These are phyloP conservation scores for Lithophane leautieri DNA, from an alignment of 2,888 invertebrate species.

Conservation along the genomic window DNA sequence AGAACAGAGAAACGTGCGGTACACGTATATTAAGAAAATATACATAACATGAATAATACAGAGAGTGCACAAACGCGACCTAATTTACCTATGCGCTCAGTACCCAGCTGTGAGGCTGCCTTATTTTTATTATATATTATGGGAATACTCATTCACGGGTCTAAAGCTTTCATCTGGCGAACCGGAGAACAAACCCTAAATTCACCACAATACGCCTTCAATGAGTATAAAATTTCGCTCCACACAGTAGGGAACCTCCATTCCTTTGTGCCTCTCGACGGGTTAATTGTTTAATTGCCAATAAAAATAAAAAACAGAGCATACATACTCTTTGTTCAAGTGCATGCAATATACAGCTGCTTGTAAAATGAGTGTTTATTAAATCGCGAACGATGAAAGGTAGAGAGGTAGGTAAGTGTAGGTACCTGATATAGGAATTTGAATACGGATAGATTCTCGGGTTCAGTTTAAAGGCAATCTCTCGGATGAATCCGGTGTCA, in stretches of 20 bases:
- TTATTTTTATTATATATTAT: slow-evolving; percentile 73
- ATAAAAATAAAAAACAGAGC: slow-evolving; percentile 88
- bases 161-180: slow-evolving; percentile 78
- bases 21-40: slow-evolving; percentile 29
- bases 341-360: slow-evolving; percentile 75
- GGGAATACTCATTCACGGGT: slow-evolving; percentile 68
- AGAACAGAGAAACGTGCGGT: neutral
- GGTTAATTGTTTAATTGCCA: slow-evolving; percentile 90
- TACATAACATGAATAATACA: slow-evolving; percentile 27
- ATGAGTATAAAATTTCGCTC: slow-evolving; percentile 88
- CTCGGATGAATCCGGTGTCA: neutral
- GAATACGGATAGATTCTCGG: slow-evolving; percentile 10
- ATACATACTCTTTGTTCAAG: slow-evolving; percentile 70
- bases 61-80: slow-evolving; percentile 64
- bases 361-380: slow-evolving; percentile 58
- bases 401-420: neutral
- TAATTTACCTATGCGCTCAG: slow-evolving; percentile 70
- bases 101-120: slow-evolving; percentile 73
- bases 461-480: neutral
- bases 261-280: slow-evolving; percentile 83
- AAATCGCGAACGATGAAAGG: slow-evolving; percentile 50
- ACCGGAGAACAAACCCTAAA: slow-evolving; percentile 78
- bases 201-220: slow-evolving; percentile 82
- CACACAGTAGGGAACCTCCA: slow-evolving; percentile 77
- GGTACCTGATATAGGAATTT: slow-evolving; percentile 7